phyloP scores from a whole-genome alignment of 1,140 invertebrate species.

The Araneus ventricosus region DNA sequence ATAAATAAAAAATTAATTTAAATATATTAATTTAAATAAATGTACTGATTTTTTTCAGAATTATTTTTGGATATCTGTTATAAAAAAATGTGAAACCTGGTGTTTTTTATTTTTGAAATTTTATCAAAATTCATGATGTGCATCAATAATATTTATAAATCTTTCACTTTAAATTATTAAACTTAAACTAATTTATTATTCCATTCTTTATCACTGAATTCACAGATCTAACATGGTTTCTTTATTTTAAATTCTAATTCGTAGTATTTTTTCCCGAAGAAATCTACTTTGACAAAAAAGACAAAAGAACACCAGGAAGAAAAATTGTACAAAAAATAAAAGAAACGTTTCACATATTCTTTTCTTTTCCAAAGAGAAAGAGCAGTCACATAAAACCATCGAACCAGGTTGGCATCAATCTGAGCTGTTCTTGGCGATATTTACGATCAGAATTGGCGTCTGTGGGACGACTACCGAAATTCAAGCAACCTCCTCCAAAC shows the following conservation, averaged over 20 bases:
- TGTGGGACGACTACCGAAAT: constrained; percentile 17
- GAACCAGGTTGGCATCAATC: constrained; percentile 47
- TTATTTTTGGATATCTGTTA: too few relatives aligned
- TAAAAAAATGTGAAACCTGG: too few relatives aligned
- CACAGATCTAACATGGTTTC: too few relatives aligned
- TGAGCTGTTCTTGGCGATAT: constrained; percentile 55
- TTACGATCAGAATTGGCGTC: constrained; percentile 52
- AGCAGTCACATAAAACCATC: not conserved
- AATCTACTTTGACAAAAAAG: not conserved
- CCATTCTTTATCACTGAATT: too few relatives aligned
- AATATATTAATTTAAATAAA: too few relatives aligned
- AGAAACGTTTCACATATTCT: not conserved
- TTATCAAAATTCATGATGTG: too few relatives aligned
- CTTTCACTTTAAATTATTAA: too few relatives aligned
- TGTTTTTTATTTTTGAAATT: too few relatives aligned
- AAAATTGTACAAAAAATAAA: not conserved
- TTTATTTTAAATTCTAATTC: not conserved
- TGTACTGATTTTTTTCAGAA: too few relatives aligned
- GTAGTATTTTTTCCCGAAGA: not conserved
- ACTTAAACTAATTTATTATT: too few relatives aligned
- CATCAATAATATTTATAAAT: too few relatives aligned
- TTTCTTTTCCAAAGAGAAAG: not conserved
- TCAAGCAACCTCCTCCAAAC: constrained; percentile 35
- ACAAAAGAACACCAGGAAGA: not conserved
- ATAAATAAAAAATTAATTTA: too few relatives aligned